Base-by-base conservation (phyloP, 2,113 vertebrate species). In the Pluvialis apricaria region DNA sequence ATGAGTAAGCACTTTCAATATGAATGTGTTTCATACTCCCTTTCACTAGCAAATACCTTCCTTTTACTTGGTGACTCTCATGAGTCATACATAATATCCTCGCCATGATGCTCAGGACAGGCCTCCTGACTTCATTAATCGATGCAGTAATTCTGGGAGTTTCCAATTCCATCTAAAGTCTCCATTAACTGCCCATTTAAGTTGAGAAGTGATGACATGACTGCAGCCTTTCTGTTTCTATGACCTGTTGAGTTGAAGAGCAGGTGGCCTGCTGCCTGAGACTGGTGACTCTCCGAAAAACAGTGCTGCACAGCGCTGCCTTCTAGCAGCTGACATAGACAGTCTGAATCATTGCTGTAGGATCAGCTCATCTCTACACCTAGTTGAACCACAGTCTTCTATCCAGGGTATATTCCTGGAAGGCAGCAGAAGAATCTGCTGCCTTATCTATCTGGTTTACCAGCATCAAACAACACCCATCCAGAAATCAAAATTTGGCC, bases 301-400 rank as follows among this genome's bases (percentile, higher is more conserved):
- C 9, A 32, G 29, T 24, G 17, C 9, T 52, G 18, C 24, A 40
- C 25, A 62, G 25, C 1, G 1, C 15, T 76, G 22, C 24, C 24
- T 77, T 91, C 10, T 3, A 34, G 69, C 10, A 68, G 16, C 6
- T 0, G 0, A 21, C 0, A 2, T 5, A 61, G 15, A 34, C 17
- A 68, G 1, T 36, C 25, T 20, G 13, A 88, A 32, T 32, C 5
- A 7, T 8, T 0, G 0, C 10, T 69, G 31, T 34, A 72, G 54
- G 26, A 76, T 55, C 52, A 70, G 20, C 25, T 61, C 20, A 19
- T 28, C 29, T 42, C 40, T 34, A 26, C 11, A 36, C 5, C 7
- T 65, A 28, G 15, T 44, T 26, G 28, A 82, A 29, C 4, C n/a
- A 72, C 14, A 38, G 20, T 34, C 25, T 89, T 38, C 29, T 49